These are phyloP conservation scores for Drosophila emarginata DNA, from an alignment of 2,888 invertebrate species.

Conservation along the genomic window DNA sequence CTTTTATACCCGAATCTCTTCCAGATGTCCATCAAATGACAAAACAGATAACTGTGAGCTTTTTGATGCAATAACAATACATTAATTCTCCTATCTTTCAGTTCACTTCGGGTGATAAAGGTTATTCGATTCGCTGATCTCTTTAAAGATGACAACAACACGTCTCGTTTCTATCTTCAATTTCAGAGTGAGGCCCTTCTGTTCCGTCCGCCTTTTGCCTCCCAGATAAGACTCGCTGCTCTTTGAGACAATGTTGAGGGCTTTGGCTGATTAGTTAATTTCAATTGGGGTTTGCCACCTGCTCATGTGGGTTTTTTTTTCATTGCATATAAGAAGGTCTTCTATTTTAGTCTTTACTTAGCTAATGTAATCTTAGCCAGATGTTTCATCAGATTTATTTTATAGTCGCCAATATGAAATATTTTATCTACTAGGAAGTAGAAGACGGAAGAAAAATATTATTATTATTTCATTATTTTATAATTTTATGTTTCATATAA, in stretches of 20 bases:
- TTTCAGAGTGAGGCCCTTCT: slow-evolving; percentile 19
- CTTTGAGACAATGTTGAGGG: slow-evolving; percentile 10
- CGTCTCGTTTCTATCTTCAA: slow-evolving; percentile 10
- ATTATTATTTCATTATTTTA: too few relatives aligned
- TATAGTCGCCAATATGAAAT: background rate
- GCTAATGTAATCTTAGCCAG: slow-evolving; percentile 16
- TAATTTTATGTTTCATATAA: too few relatives aligned
- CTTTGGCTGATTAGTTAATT: slow-evolving; percentile 25
- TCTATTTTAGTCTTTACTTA: background rate
- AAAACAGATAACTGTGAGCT: slow-evolving; percentile 9
- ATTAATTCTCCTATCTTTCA: slow-evolving; percentile 7
- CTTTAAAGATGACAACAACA: slow-evolving; percentile 16
- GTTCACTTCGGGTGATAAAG: slow-evolving; percentile 19
- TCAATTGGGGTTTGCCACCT: slow-evolving; percentile 15
- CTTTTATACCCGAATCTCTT: background rate
- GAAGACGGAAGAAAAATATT: too few relatives aligned
- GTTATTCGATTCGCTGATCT: slow-evolving; percentile 31
- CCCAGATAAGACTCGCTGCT: slow-evolving; percentile 31
- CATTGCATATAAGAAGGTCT: background rate
- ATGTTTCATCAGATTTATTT: slow-evolving; percentile 22
- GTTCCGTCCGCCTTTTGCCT: background rate
- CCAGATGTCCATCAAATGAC: slow-evolving; percentile 23
- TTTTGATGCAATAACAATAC: slow-evolving; percentile 20
- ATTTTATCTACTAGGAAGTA: slow-evolving; percentile 2
- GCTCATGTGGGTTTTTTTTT: background rate